Conservation (phyloP, 2,888 invertebrate genomes). For the Aethes cnicana region DNA sequence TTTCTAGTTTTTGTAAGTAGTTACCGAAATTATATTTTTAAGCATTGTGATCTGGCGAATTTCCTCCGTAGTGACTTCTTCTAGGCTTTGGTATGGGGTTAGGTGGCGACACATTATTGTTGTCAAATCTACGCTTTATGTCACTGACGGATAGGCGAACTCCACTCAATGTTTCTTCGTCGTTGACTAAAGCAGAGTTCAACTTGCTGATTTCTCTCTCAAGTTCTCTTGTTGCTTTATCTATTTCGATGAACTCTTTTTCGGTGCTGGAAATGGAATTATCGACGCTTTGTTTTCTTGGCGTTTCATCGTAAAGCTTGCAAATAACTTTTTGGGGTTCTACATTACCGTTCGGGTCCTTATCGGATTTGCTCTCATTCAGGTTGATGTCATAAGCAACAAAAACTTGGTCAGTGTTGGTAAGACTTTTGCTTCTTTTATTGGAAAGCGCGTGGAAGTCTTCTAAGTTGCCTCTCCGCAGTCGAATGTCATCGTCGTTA, state of each 20-base stretch:
- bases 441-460: constrained; percentile 65
- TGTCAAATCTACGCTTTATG: constrained; percentile 80
- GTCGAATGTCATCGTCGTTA: constrained; percentile 70
- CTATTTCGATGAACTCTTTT: constrained; percentile 76
- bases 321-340: constrained; percentile 70
- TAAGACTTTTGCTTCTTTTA: constrained; percentile 73
- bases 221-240: constrained; percentile 69
- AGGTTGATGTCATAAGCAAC: constrained; percentile 69
- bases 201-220: constrained; percentile 75
- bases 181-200: constrained; percentile 72
- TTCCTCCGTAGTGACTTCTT: constrained; percentile 72
- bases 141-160: constrained; percentile 66
- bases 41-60: constrained; percentile 40
- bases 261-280: constrained; percentile 71
- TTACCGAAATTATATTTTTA: too few relatives aligned
- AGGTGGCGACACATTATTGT: constrained; percentile 70
- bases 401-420: constrained; percentile 58
- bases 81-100: constrained; percentile 83
- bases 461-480: constrained; percentile 71
- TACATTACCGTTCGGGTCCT: constrained; percentile 64
- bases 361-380: constrained; percentile 53
- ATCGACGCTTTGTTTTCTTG: constrained; percentile 67
- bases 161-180: constrained; percentile 57
- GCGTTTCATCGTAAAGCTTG: constrained; percentile 61
- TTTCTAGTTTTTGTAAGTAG: too few relatives aligned